Percentiles rank a stretch among this genome's conserved stretches.
Evolutionary conservation across 2,113 vertebrate species (phyloP).

Genomic region (Fregata magnificens): DNA sequence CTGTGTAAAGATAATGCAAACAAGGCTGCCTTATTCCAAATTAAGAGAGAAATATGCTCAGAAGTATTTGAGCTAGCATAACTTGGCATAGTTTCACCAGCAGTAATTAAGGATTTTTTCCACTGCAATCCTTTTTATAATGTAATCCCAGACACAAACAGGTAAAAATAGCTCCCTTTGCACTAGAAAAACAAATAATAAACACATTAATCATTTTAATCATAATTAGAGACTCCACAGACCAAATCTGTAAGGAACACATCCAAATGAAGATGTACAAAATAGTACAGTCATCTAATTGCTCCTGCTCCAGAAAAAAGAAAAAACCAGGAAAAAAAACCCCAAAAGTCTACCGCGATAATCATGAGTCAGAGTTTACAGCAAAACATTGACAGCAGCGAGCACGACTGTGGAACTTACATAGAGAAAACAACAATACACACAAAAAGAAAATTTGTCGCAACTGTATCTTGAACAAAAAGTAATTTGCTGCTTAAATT

Average conservation of each 20-base stretch:
- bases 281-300: not conserved
- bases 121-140: not conserved
- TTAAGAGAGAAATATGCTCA: not conserved
- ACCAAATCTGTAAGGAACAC: not conserved
- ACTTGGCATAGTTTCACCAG: not conserved
- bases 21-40: not conserved
- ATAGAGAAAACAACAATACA: not conserved
- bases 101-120: not conserved
- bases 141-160: not conserved
- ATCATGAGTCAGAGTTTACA: not conserved
- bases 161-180: not conserved
- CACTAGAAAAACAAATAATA: not conserved
- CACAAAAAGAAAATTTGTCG: not conserved
- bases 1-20: not conserved
- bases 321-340: not conserved
- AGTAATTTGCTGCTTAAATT: not conserved
- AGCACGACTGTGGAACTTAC: not conserved
- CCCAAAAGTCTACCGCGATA: not conserved
- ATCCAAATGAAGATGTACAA: not conserved
- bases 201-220: not conserved
- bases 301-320: not conserved
- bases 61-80: not conserved
- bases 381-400: not conserved
- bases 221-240: not conserved
- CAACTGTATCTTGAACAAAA: not conserved